Percentiles rank a stretch among this genome's conserved stretches.
phyloP scores from a whole-genome alignment of 64 coral and sea anemone genomes.

The Acropora yongei region DNA sequence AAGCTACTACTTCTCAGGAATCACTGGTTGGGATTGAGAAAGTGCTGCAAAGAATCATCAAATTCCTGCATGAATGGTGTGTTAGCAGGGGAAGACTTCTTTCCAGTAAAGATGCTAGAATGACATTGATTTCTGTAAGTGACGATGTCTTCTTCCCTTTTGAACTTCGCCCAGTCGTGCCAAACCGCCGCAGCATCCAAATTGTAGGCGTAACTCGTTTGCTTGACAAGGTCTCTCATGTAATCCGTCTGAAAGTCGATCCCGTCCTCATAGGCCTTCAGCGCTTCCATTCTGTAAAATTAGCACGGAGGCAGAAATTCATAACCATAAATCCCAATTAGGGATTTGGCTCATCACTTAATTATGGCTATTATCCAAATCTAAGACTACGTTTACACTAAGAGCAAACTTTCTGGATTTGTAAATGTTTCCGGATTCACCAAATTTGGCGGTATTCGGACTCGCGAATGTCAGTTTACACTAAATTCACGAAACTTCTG shows the following conservation, averaged over 20 bases:
- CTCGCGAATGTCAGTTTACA: too few relatives aligned
- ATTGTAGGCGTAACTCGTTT: conserved; percentile 15
- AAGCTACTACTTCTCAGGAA: neutral
- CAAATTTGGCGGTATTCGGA: too few relatives aligned
- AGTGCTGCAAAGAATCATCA: conserved; percentile 42
- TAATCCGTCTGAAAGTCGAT: conserved; percentile 23
- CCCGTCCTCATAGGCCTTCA: neutral
- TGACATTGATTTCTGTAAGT: conserved; percentile 21
- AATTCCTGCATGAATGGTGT: conserved; percentile 22
- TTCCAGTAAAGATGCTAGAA: conserved; percentile 34
- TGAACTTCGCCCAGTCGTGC: neutral
- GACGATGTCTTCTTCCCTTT: neutral
- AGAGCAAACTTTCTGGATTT: too few relatives aligned
- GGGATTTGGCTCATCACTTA: too few relatives aligned
- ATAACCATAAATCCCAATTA: too few relatives aligned
- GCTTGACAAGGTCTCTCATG: neutral
- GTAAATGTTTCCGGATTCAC: too few relatives aligned
- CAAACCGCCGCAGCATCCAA: neutral
- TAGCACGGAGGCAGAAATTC: too few relatives aligned
- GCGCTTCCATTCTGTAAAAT: neutral
- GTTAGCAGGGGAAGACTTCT: neutral
- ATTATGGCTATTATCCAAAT: too few relatives aligned
- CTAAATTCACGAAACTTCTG: too few relatives aligned
- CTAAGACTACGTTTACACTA: too few relatives aligned
- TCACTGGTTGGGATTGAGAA: neutral